These are phyloP conservation scores for Peromyscus polionotus DNA, from an alignment of 2,113 vertebrate species.

Conservation along the genomic window DNA sequence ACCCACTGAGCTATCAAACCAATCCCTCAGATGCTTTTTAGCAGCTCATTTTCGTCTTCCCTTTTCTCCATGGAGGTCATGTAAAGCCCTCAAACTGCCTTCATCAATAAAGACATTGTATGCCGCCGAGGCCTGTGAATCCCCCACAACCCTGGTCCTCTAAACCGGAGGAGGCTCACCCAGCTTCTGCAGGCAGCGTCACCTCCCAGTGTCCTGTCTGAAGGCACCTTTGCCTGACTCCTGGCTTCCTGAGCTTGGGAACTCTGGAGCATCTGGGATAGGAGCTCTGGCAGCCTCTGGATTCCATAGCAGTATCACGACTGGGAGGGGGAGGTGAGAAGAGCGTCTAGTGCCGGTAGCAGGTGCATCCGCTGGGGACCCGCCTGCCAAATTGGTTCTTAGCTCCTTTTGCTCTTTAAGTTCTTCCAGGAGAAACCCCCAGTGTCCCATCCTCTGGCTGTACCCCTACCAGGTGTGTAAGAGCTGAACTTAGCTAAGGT, in stretches of 20 bases:
- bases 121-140: neutral
- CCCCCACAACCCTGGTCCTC: fast-evolving
- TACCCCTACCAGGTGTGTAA: neutral
- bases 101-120: fast-evolving
- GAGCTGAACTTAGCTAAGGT: neutral
- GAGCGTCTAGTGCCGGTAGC: fast-evolving
- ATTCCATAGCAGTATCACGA: fast-evolving
- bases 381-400: neutral
- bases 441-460: neutral
- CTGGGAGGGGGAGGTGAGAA: neutral
- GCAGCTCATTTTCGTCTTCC: neutral
- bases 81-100: fast-evolving
- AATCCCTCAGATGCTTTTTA: neutral
- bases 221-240: neutral
- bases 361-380: fast-evolving
- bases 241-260: neutral
- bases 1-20: neutral
- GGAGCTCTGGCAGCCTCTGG: neutral
- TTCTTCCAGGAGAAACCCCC: neutral
- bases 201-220: fast-evolving
- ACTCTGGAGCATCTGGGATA: fast-evolving
- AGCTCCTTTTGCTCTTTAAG: neutral
- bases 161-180: fast-evolving
- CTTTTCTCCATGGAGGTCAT: neutral
- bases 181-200: fast-evolving